phyloP scores from a whole-genome alignment of 1,140 invertebrate genomes.

The Nasonia giraulti region DNA sequence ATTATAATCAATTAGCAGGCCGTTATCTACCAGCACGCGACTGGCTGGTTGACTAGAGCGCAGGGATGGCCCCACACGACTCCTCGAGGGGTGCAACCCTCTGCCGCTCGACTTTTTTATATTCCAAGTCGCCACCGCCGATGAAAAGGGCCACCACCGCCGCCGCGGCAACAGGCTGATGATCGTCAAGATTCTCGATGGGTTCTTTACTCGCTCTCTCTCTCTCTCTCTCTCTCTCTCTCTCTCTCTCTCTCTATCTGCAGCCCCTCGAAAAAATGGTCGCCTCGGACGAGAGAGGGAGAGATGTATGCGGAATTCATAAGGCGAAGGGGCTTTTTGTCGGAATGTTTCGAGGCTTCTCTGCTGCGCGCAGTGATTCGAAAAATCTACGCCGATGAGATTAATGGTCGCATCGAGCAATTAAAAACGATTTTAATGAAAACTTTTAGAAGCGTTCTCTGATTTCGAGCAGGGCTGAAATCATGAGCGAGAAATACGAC shows the following conservation, averaged over 20 bases:
- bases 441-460: not conserved
- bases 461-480: not conserved
- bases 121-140: conserved; percentile 52
- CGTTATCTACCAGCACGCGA: conserved; percentile 69
- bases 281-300: not conserved
- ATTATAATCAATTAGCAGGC: conserved; percentile 74
- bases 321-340: not conserved
- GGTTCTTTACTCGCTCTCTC: conserved; percentile 36
- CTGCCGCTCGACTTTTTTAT: conserved; percentile 66
- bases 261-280: conserved; percentile 24
- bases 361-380: not conserved
- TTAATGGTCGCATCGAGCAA: not conserved
- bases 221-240: no score
- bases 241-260: no score
- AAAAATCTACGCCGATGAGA: not conserved
- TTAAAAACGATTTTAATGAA: not conserved
- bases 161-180: conserved; percentile 71
- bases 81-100: conserved; percentile 69
- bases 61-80: conserved; percentile 15
- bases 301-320: conserved; percentile 31
- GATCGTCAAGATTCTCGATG: conserved; percentile 65
- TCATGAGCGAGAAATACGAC: conserved; percentile 16
- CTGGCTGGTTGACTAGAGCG: conserved; percentile 51
- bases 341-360: not conserved
- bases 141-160: conserved; percentile 48